Evolutionary conservation across 2,888 invertebrate species (phyloP), one percentile per base, ranked within the genome.

Genomic region (Slavum lentiscoides): DNA sequence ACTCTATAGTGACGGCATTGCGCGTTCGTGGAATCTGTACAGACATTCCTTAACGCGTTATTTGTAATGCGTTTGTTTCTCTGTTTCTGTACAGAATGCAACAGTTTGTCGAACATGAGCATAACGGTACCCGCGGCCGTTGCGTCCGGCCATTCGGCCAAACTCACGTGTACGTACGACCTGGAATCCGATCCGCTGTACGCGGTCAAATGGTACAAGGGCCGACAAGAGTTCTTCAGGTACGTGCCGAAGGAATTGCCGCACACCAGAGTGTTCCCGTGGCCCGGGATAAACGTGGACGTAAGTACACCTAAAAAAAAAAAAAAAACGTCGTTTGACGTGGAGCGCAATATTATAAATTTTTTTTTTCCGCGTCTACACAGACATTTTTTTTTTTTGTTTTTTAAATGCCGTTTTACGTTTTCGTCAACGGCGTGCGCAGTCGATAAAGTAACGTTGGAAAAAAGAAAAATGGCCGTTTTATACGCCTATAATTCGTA

Each of bases 191-290:
- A 93, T 84, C 90, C 90, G 1, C 87, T 94, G 19, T 94, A 93
- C 87, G 91, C 92, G 82, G 92, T 94, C 84, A 93, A 93, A 87
- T 94, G 93, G 94, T 94, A 93, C 88, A 90, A 92, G 84, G 92
- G 93, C 9, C 86, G 89, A 19, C 89, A 91, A 83, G 93, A 94
- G 86, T 93, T 94, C 89, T 94, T 92, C 88, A 89, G 93, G 86
- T 94, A 90, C 86, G 91, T 93, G 84, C 93, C 93, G 4, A 93
- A 93, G 86, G 93, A 93, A 86, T 87, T 92, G 83, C 93, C 93
- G 6, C 91, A 91, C 84, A 92, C 92, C 39, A 89, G 90, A 84
- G 91, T 92, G 39, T 93, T 93, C 85, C 91, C 91, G 0, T 87
- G 91, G 74, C 90, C 91, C 13, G 92, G 91, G 80, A 88, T 89